Base-by-base conservation (phyloP, 2,797 vertebrate genomes). In the Falco cherrug region DNA sequence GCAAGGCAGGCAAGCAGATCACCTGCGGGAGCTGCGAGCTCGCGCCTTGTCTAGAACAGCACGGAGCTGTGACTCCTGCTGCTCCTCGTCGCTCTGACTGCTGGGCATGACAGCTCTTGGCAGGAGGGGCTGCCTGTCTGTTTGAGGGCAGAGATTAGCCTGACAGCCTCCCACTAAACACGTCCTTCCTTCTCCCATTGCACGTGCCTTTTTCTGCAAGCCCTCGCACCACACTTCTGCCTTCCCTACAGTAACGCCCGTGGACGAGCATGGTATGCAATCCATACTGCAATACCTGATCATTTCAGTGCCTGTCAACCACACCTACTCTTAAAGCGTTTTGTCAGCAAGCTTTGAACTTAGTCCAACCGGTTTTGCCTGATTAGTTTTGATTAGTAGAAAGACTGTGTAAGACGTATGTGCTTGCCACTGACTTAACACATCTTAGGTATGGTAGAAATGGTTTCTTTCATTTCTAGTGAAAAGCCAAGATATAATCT, bases 311-410 rank as follows among this genome's bases (percentile, higher is more conserved):
- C 83, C 81, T 43, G 10, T 67, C 89, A 90, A 37, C 74, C 78
- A 33, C 43, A 74, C 45, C 53, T 59, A 57, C 60, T 74, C 51
- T 63, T 45, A 37, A 78, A 71, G 28, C 19, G 14, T 78, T 91
- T 90, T 89, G 56, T 60, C 87, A 82, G 61, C 57, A 68, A 91
- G 84, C 53, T 91, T 94, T 90, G 48, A 59, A 39, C 69, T 77
- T 47, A 89, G 39, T 56, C 74, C 64, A 77, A 75, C 60, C 84
- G 75, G 59, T 71, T 91, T 85, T 68, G 68, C 84, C 54, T 85
- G 45, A 87, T 90, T 81, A 53, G 35, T 90, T 89, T 71, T 37
- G 48, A 83, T 84, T 64, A 74, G 31, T 2, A 69, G 39, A 68
- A 87, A 90, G 67, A 63, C 48, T 43, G 18, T 33, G 84, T 87